Evolutionary conservation across 2,113 vertebrate genomes (phyloP), one percentile per base, ranked within the genome.

Genomic region (Campylomormyrus tamandua): DNA sequence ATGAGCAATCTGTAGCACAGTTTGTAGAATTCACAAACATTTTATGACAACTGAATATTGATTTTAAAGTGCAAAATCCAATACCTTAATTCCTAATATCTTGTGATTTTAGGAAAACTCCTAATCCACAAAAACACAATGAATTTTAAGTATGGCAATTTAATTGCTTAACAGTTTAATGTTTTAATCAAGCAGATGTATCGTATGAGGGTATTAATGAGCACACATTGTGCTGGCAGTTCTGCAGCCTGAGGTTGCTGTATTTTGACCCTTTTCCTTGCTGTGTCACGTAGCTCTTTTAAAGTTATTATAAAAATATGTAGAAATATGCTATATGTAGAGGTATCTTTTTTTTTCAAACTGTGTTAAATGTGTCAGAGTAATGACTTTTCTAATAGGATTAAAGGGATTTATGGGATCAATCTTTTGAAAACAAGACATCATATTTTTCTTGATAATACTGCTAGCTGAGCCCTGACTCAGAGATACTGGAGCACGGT

Each of bases 381-480:
- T 53, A 56, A 35, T 53, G 17, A 56, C 17, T 5, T 31, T 52
- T 35, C 21, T 53, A 27, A 27, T 83, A 45, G 31, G 46, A 89
- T 80, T 52, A 52, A 31, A 11, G 48, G 35, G 31, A 52, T 83
- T 89, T 89, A 9, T 42, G 35, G n/a, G 74, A 53, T 83, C 49
- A 42, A 7, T 53, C 35, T 83, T 39, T 53, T 83, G 17, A 42
- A 89, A 77, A 66, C 21, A 31, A 46, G 62, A 70, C 58, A 35
- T 15, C 45, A 74, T 48, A 45, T 88, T 88, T 13, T 52, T 89
- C 17, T 27, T 83, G 49, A 89, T 56, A 46, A 10, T 53, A 42
- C 17, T 56, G 74, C 49, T n/a, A 66, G 46, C 49, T 89, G 27
- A n/a, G 88, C n/a, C 39, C 49, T 89, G 19, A 89, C 50, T 89